These are phyloP conservation scores for Naja naja DNA, from an alignment of 2,113 vertebrate genomes.

Conservation along the genomic window DNA sequence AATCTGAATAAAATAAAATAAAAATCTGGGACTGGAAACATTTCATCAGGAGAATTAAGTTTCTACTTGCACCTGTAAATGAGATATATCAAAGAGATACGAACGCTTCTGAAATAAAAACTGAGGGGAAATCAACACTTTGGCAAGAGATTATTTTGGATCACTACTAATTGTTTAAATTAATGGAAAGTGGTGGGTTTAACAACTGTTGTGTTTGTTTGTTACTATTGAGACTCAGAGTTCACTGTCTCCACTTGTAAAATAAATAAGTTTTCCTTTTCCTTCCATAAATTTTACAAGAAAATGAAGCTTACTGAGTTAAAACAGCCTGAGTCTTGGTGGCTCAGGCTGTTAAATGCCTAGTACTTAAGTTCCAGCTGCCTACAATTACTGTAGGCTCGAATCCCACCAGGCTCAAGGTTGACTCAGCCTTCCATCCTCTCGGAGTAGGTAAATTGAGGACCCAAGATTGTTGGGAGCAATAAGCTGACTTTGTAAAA, in stretches of 20 bases:
- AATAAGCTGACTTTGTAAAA: no score
- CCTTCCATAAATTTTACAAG: constrained; percentile 5
- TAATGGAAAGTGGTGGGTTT: not conserved
- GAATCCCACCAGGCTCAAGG: no score
- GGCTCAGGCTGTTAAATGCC: no score
- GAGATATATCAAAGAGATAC: constrained; percentile 16
- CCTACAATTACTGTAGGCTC: no score
- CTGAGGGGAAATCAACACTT: not conserved
- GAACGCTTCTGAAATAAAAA: constrained; percentile 26
- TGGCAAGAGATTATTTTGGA: not conserved
- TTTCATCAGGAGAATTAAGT: constrained; percentile 8
- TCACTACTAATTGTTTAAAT: not conserved
- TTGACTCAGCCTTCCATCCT: no score
- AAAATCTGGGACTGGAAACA: not conserved
- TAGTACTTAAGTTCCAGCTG: no score
- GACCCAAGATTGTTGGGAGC: no score
- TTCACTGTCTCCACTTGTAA: constrained; percentile 17
- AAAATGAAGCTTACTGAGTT: not conserved
- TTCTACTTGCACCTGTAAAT: not conserved
- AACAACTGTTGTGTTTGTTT: not conserved
- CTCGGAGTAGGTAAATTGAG: no score
- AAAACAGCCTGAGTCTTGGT: no score
- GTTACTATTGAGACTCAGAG: not conserved
- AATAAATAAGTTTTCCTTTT: constrained; percentile 6
- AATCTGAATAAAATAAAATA: not conserved